Percentiles rank a stretch among this genome's conserved stretches.
Evolutionary conservation across 2,888 invertebrate genomes (phyloP).

Genomic region (Phymatocera aterrima): DNA sequence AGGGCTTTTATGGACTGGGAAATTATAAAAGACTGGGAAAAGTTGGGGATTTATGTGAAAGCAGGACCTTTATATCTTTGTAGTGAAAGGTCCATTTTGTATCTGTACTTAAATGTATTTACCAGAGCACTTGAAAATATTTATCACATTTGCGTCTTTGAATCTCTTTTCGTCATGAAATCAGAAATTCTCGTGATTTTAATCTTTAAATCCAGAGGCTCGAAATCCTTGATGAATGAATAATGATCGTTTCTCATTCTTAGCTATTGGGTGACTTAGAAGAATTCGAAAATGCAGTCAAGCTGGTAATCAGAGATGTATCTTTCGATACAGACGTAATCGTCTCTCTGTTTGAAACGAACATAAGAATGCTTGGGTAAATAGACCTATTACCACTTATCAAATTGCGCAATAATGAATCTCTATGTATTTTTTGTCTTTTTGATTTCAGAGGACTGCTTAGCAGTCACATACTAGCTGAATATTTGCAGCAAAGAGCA

Average conservation of each 20-base stretch:
- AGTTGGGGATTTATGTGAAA: no score
- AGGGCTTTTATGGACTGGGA: no score
- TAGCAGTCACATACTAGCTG: constrained; percentile 94
- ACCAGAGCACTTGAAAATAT: no score
- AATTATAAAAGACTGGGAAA: no score
- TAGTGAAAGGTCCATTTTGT: no score
- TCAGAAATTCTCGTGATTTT: not conserved
- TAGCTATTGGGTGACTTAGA: constrained; percentile 91
- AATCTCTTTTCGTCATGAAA: not conserved
- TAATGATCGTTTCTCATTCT: constrained; percentile 37
- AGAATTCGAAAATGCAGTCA: constrained; percentile 95
- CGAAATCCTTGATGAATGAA: not conserved
- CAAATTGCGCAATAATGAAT: not conserved
- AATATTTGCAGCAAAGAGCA: constrained; percentile 86
- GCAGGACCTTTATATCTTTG: no score
- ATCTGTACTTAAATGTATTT: no score
- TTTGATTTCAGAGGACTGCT: constrained; percentile 84
- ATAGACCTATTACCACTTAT: constrained; percentile 57
- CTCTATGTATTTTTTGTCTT: constrained; percentile 9
- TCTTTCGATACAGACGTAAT: constrained; percentile 95
- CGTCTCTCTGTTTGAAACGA: constrained; percentile 98
- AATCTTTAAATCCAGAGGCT: not conserved
- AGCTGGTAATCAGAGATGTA: constrained; percentile 90
- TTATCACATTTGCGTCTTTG: not conserved
- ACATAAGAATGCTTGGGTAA: constrained; percentile 97